phyloP scores from a whole-genome alignment of 2,113 vertebrate species.

The Albula glossodonta region DNA sequence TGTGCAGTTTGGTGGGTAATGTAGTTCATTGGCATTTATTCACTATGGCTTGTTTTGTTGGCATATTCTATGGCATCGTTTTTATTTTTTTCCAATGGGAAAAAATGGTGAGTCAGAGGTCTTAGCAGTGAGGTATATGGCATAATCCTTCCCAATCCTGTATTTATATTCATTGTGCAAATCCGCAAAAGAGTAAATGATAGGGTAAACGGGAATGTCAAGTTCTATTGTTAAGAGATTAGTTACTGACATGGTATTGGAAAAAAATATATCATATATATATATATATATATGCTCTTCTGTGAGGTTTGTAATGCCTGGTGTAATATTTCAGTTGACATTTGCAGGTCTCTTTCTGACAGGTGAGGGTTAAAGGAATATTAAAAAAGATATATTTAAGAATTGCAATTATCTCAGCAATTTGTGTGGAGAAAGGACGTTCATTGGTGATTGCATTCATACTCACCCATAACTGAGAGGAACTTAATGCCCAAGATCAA shows the following conservation, averaged over 20 bases:
- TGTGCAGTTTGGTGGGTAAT: not conserved
- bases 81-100: not conserved
- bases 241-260: not conserved
- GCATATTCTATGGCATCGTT: not conserved
- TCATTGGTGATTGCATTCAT: no score
- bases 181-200: not conserved
- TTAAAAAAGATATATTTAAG: no score
- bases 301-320: no score
- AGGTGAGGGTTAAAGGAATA: no score
- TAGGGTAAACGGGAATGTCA: slow-evolving; percentile 1
- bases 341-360: no score
- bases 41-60: not conserved
- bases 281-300: no score
- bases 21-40: not conserved
- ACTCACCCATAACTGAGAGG: no score
- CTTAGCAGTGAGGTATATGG: not conserved
- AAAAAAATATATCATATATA: not conserved
- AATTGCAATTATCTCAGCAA: no score
- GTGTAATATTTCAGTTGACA: no score
- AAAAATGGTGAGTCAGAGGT: not conserved
- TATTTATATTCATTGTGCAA: slow-evolving; percentile 13
- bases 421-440: no score
- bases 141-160: not conserved
- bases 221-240: not conserved
- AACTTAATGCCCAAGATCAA: no score